A percentile compares a stretch with the other conserved stretches of the same genome.
These are phyloP conservation scores for Orientallactaga sibirica DNA, from an alignment of 2,797 vertebrate species.

Conservation along the genomic window DNA sequence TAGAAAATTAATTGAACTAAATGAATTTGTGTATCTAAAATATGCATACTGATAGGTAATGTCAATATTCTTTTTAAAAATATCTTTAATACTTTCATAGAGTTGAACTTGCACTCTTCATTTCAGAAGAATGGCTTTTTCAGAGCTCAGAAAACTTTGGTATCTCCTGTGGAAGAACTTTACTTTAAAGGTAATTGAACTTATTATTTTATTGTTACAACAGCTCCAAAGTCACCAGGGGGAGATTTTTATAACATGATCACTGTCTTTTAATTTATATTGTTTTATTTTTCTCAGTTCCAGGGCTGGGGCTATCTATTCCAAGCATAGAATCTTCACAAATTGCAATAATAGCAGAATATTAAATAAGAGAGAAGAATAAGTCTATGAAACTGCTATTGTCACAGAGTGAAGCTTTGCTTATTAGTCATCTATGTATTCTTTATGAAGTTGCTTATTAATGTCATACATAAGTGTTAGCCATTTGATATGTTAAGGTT, in stretches of 20 bases:
- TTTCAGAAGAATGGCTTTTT: constrained; percentile 63
- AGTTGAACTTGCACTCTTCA: constrained; percentile 10
- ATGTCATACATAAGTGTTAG: not conserved
- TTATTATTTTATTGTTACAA: not conserved
- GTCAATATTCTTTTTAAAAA: constrained; percentile 44
- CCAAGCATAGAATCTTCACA: not conserved
- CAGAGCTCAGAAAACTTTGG: not conserved
- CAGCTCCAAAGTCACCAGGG: not conserved
- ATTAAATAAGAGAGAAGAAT: not conserved
- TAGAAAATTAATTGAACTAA: constrained; percentile 57
- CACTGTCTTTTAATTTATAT: not conserved
- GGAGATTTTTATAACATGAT: not conserved
- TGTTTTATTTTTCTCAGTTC: constrained; percentile 30
- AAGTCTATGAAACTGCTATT: not conserved
- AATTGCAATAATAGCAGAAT: constrained; percentile 9
- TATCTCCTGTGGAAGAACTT: constrained; percentile 80
- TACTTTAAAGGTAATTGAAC: constrained; percentile 75
- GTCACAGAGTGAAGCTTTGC: not conserved
- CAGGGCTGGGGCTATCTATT: not conserved
- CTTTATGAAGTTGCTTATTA: constrained; percentile 1
- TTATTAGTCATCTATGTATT: not conserved
- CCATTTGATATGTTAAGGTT: not conserved
- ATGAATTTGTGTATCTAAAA: constrained; percentile 30
- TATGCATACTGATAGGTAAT: not conserved
- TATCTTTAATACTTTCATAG: constrained; percentile 23